Base-by-base conservation (phyloP, 2,888 invertebrate species). In the Geotrupes spiniger region DNA sequence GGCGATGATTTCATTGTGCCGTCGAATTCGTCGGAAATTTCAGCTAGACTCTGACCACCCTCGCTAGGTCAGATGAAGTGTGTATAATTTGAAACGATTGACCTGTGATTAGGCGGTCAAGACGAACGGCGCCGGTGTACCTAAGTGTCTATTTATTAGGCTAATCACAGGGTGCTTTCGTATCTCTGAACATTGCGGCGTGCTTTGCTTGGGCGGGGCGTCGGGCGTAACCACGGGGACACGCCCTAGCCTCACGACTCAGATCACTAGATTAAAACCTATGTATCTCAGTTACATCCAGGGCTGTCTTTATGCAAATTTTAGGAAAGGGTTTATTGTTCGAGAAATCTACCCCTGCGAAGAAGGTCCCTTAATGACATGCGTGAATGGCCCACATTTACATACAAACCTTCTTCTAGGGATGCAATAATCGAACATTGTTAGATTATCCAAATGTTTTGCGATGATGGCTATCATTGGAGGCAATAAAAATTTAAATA, bases 61-160 rank as follows among this genome's bases (percentile, higher is more conserved):
- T 66, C 69, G 58, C 67, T 52, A 53, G 63, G 63, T 62, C 63
- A 62, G 60, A 53, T 58, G 56, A 62, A 63, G 63, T 68, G 63
- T 65, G 64, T 68, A 66, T 67, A 66, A 67, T 68, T 68, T 66
- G 54, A 64, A 63, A 61, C 64, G 63, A 67, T 68, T 67, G 67
- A 69, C 68, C 68, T 67, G 66, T 69, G 68, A 69, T 69, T 69
- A 69, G 68, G 66, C 68, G 66, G 67, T 65, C 65, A 64, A 63
- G 63, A 60, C 62, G 56, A 63, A 60, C 66, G 66, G 67, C 68
- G 70, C 68, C 69, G 64, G 56, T 63, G 53, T 59, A 57, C 63
- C 66, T 65, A 66, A 68, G 67, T 66, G 69, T 70, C 70, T 71
- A 71, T 71, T 71, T 70, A 71, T 71, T 71, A 71, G 62, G 61